phyloP scores from a whole-genome alignment of 2,113 vertebrate genomes.

The Nibea coibor region DNA sequence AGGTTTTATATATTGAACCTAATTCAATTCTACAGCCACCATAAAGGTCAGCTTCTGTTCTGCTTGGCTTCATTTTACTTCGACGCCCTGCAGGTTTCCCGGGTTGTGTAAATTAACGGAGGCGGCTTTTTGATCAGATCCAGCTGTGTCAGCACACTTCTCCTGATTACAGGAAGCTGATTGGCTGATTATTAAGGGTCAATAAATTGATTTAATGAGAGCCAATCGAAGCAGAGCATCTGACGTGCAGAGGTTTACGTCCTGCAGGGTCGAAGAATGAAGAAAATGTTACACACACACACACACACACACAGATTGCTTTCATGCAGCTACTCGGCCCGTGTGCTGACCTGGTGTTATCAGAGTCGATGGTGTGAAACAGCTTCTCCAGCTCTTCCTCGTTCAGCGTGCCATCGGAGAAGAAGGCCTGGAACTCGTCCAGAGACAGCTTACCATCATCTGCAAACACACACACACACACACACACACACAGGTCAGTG shows the following conservation, averaged over 20 bases:
- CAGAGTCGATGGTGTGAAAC: slow-evolving; percentile 97
- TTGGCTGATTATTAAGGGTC: slow-evolving; percentile 53
- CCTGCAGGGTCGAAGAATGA: not conserved
- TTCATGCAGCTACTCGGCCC: slow-evolving; percentile 17
- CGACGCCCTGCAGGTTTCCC: slow-evolving; percentile 16
- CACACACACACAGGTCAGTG: not conserved
- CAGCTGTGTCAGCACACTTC: slow-evolving; percentile 58
- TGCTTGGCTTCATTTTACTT: slow-evolving; percentile 63
- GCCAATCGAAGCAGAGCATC: slow-evolving; percentile 34
- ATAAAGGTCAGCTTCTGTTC: slow-evolving; percentile 65
- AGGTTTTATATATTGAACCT: slow-evolving; percentile 54
- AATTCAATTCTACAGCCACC: slow-evolving; percentile 52
- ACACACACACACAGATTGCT: slow-evolving; percentile 12
- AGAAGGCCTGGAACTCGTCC: slow-evolving; percentile 98
- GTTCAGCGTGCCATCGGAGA: slow-evolving; percentile 94
- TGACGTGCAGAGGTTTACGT: slow-evolving; percentile 1
- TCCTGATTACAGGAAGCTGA: slow-evolving; percentile 53
- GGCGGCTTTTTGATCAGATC: slow-evolving; percentile 34
- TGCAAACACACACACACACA: slow-evolving; percentile 70
- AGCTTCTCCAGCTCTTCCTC: slow-evolving; percentile 96
- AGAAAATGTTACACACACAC: slow-evolving; percentile 5
- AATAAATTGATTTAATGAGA: slow-evolving; percentile 49
- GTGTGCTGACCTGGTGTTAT: slow-evolving; percentile 93
- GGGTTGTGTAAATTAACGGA: slow-evolving; percentile 52
- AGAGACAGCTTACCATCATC: slow-evolving; percentile 97